phyloP scores from a whole-genome alignment of 92 coral and sea anemone species.

The Porites cylindrica region DNA sequence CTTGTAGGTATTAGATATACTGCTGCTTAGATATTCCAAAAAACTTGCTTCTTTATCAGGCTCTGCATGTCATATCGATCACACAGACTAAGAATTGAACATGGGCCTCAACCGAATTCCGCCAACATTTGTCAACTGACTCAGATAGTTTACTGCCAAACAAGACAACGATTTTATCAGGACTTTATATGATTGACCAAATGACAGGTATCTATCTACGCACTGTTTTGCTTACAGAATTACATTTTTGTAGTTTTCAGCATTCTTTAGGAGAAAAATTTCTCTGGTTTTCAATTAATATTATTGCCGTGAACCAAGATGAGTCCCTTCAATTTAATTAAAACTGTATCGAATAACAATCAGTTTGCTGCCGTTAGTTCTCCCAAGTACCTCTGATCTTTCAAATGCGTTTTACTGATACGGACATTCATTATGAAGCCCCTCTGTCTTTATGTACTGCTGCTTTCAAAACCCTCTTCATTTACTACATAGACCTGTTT shows the following conservation, averaged over 20 bases:
- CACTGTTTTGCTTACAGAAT: slow-evolving; percentile 3
- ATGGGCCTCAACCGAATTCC: background rate
- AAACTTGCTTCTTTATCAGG: background rate
- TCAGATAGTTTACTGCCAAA: background rate
- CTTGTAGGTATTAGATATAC: slow-evolving; percentile 18
- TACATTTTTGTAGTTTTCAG: slow-evolving; percentile 26
- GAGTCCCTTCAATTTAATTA: background rate
- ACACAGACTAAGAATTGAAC: background rate
- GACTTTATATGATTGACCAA: background rate
- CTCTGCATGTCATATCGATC: background rate
- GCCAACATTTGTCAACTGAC: background rate
- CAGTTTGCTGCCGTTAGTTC: background rate
- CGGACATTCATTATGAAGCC: no score
- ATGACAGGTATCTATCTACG: slow-evolving; percentile 39
- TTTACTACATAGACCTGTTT: no score
- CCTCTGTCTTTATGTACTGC: no score
- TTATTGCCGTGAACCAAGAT: slow-evolving; percentile 25
- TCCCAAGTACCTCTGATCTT: background rate
- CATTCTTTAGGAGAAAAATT: background rate
- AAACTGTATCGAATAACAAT: background rate
- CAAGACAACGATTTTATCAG: background rate
- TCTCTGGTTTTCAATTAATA: slow-evolving; percentile 16
- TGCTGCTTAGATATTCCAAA: slow-evolving; percentile 11
- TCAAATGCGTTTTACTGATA: no score
- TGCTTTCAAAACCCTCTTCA: no score